Conservation (phyloP, 2,888 invertebrate genomes). For the Tyria jacobaeae region DNA sequence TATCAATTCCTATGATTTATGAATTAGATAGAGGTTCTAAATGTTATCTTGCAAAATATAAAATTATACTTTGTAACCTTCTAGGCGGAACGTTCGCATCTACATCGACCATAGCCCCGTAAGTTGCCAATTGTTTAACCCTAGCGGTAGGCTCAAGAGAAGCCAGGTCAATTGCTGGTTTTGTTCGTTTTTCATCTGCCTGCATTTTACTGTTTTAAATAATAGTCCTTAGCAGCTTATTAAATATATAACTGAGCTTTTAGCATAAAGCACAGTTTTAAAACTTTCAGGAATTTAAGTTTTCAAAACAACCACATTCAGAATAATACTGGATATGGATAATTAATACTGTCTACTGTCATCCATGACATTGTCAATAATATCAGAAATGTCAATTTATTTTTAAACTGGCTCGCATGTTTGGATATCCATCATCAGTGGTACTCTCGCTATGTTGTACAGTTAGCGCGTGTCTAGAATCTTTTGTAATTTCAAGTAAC, state of each 20-base stretch:
- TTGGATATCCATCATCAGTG: too few species aligned
- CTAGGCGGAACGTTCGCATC: constrained; percentile 91
- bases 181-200: constrained; percentile 67
- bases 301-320: constrained; percentile 11
- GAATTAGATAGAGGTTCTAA: too few species aligned
- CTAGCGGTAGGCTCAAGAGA: constrained; percentile 89
- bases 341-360: not conserved
- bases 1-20: not conserved
- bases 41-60: not conserved
- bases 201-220: constrained; percentile 59
- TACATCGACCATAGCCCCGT: constrained; percentile 90
- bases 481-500: too few species aligned
- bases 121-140: constrained; percentile 89
- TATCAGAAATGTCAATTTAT: not conserved
- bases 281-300: not conserved
- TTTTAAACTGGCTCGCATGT: not conserved
- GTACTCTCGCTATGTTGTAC: too few species aligned
- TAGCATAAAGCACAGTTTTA: not conserved
- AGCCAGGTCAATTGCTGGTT: constrained; percentile 66
- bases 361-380: not conserved
- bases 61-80: constrained; percentile 83
- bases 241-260: not conserved
- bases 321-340: not conserved
- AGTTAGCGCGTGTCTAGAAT: too few species aligned
- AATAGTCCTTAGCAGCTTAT: not conserved